These are phyloP conservation scores for Octopus sinensis DNA, from an alignment of 1,140 invertebrate species.

Conservation along the genomic window DNA sequence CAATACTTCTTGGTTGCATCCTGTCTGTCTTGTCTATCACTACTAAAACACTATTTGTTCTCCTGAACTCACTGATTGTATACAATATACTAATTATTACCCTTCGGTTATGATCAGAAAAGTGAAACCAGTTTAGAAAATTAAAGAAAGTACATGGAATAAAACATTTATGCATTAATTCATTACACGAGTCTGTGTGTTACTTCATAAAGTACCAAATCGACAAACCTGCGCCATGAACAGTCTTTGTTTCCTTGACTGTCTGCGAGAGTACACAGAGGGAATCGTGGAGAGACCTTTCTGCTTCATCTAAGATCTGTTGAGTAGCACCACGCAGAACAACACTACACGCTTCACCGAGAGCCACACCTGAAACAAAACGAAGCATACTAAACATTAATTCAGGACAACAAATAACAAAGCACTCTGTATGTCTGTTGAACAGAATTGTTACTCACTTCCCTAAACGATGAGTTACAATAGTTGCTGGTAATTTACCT, in stretches of 20 bases:
- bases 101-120: too few species aligned
- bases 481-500: too few species aligned
- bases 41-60: too few species aligned
- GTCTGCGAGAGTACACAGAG: constrained; percentile 95
- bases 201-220: not conserved
- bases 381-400: too few species aligned
- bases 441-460: too few species aligned
- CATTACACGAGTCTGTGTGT: not conserved
- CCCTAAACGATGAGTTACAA: too few species aligned
- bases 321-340: constrained; percentile 97
- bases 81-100: too few species aligned
- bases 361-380: constrained; percentile 66
- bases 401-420: too few species aligned
- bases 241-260: constrained; percentile 85
- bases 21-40: too few species aligned
- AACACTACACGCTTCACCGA: constrained; percentile 96
- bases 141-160: not conserved
- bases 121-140: not conserved
- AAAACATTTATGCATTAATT: not conserved
- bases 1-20: too few species aligned
- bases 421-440: too few species aligned
- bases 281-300: constrained; percentile 96
- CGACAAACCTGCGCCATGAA: constrained; percentile 81
- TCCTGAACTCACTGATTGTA: too few species aligned
- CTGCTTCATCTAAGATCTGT: constrained; percentile 98